Base-by-base conservation (phyloP, 2,113 vertebrate genomes). In the Alaudala cheleensis region DNA sequence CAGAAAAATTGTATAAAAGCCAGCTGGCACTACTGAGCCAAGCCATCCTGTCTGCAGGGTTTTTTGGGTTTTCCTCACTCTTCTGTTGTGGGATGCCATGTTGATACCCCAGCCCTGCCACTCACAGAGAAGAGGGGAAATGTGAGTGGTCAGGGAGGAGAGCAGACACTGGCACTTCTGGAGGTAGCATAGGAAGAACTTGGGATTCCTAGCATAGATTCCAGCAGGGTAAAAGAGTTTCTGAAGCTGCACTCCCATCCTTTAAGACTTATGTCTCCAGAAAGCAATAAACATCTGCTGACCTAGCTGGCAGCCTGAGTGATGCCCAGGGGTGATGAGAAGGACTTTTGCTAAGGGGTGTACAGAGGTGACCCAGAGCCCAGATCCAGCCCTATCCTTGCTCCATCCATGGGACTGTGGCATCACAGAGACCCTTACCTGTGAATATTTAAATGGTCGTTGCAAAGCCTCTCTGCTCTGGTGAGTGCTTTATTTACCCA, bases 1-100 rank as follows among this genome's bases (percentile, higher is more conserved):
- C 24, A 81, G 34, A 66, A 93, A 77, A 47, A n/a, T 6, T 0
- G 0, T 28, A n/a, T 9, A 23, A 40, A 40, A 54, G 34, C 8
- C 4, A 50, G 7, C 14, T 13, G 10, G 34, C 25, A 17, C 12
- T 87, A 17, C 50, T 45, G 9, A n/a, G 12, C 16, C 40, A 81
- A 72, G 37, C 14, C 3, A 0, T 66, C 6, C 50, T 65, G 11
- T 71, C 10, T 23, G 23, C 11, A 49, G 11, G 16, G 12, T 3
- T 16, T 45, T 81, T 44, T 47, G 21, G 14, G 5, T 54, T 92
- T 82, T 67, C 18, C 10, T 64, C 24, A 22, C 3, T 60, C 24
- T 51, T 81, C 0, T 24, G 15, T 15, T 1, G 1, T 1, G 2
- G 51, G 33, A 79, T 86, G 57, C 34, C 62, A 33, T 1, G 0